Conservation (phyloP, 2,797 vertebrate species). For the Todus mexicanus region DNA sequence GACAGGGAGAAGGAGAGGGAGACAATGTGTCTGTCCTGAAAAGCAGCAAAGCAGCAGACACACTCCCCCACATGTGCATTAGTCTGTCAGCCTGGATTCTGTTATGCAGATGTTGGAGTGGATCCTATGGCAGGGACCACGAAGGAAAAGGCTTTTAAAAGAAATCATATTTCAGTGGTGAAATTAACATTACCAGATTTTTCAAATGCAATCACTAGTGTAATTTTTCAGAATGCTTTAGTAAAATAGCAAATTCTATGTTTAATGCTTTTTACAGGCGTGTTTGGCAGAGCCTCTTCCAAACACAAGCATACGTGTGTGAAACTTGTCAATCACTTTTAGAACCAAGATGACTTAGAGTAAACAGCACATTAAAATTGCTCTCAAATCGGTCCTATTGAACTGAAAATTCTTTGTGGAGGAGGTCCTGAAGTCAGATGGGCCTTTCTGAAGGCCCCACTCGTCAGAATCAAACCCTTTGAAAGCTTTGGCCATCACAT, state of each 20-base stretch:
- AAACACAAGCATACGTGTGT: neutral
- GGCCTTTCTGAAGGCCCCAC: neutral
- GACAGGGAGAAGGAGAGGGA: conserved; percentile 27
- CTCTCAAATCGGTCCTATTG: neutral
- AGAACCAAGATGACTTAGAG: neutral
- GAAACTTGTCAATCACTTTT: neutral
- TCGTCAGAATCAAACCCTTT: neutral
- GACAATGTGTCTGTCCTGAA: conserved; percentile 65
- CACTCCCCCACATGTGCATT: conserved; percentile 70
- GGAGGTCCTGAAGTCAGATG: neutral
- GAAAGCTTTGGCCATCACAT: neutral
- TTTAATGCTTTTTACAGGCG: neutral
- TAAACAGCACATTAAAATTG: conserved; percentile 6
- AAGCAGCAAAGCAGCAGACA: conserved; percentile 68
- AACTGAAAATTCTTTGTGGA: neutral
- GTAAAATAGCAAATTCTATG: neutral
- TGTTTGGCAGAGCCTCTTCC: conserved; percentile 6
- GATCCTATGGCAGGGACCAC: conserved; percentile 50
- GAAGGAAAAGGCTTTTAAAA: conserved; percentile 52
- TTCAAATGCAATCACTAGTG: neutral
- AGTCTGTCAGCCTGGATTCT: conserved; percentile 67
- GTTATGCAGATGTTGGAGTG: conserved; percentile 80
- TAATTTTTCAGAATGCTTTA: conserved; percentile 17
- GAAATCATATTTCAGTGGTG: conserved; percentile 61
- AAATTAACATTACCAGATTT: conserved; percentile 51